Evolutionary conservation across 2,113 vertebrate genomes (phyloP), one percentile per base, ranked within the genome.

Genomic region (Leptobrachium ailaonicum): DNA sequence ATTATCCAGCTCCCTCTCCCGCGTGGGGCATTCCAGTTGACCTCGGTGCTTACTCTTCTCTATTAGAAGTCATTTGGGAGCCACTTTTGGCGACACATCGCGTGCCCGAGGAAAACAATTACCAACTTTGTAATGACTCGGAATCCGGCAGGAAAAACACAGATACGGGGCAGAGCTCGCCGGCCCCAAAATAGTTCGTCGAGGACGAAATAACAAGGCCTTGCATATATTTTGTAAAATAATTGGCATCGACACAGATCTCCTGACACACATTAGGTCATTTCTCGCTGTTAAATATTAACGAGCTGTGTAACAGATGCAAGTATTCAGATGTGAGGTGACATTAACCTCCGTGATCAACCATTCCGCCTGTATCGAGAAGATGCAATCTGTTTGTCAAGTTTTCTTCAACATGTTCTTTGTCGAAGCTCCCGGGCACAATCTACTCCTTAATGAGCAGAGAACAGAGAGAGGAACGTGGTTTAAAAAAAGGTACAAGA

Each of bases 1-100:
- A 86, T 86, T 85, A 87, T 72, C 80, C 76, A 32, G n/a, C 1
- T 66, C 82, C 76, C 74, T 63, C 53, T 76, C 41, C 9, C n/a
- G 72, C 44, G 12, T 79, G 83, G 83, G 84, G 42, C 13, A 64
- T 75, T 75, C 62, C 40, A 75, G 60, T 83, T 87, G 74, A 82
- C 85, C 82, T 80, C 66, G 42, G 66, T 79, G 66, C 63, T 53
- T 40, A 40, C 41, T 77, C 10, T 69, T 72, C 58, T 75, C 40
- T 42, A 41, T 13, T 32, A 2, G 9, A 77, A 53, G 77, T 85
- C 78, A 83, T 85, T 85, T 82, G 84, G 83, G 82, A 80, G 0
- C 14, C 54, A 2, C 4, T 79, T 20, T 64, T 62, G 56, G 41
- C 0, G 0, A 76, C 73, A 20, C 2, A 0, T 0, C 72, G 67